Base-by-base conservation (phyloP, 2,888 invertebrate species). In the Dicranocentrus wangi region DNA sequence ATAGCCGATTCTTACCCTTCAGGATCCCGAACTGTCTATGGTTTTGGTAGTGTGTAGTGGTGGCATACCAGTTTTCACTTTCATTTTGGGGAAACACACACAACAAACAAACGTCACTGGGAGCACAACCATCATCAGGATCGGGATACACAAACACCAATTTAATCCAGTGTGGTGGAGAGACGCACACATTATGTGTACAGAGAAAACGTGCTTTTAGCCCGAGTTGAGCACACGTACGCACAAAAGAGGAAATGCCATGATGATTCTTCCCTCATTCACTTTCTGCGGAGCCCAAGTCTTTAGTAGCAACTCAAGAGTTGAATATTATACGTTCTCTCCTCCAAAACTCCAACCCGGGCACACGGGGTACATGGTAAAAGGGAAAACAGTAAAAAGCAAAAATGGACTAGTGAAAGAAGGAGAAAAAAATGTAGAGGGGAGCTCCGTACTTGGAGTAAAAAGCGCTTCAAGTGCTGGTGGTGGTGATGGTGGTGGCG, bases 221-320 rank as follows among this genome's bases (percentile, higher is more conserved):
- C 47, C 47, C n/a, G 47, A 65, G 42, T 42, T 42, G 65, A 15
- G 55, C 21, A 55, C 55, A 55, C n/a, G 32, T 47, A 63, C 43
- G 70, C 70, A 70, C 58, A 58, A 71, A 72, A 72, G 27, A 65
- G 75, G 75, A 75, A 75, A 73, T 53, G 39, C 53, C 51, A 75
- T n/a, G n/a, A 42, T 27, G 75, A 75, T 65, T 21, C n/a, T 60
- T 23, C 39, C n/a, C 63, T 72, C 51, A 61, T 51, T 63, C 51
- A 25, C 28, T 32, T 55, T 51, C 43, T n/a, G 25, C 0, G 51
- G 17, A 65, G 23, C 5, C 7, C 32, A 32, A 3, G 32, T 32
- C 32, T 47, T 47, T 47, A 47, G 47, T 47, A 47, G 47, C 47
- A 47, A 47, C 15, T 47, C 2, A n/a, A n/a, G 47, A n/a, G n/a